Conservation (phyloP, 2,888 invertebrate species). For the Baronia brevicornis region DNA sequence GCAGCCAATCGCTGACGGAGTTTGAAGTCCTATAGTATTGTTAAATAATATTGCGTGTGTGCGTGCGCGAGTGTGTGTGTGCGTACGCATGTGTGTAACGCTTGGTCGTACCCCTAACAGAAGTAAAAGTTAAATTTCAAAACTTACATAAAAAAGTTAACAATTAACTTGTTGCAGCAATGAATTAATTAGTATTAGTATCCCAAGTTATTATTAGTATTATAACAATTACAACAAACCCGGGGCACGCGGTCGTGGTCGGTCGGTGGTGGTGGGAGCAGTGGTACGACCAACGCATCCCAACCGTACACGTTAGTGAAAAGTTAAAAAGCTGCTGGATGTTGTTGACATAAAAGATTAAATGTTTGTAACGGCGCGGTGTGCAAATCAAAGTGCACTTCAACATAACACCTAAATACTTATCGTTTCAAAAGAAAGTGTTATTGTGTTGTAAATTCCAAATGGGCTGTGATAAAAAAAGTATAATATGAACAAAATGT, state of each 20-base stretch:
- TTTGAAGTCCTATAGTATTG: conserved; percentile 71
- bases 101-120: conserved; percentile 56
- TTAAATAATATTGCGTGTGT: conserved; percentile 67
- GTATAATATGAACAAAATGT: conserved; percentile 77
- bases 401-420: conserved; percentile 55
- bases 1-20: conserved; percentile 63
- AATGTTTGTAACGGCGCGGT: conserved; percentile 70
- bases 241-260: not conserved
- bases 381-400: conserved; percentile 76
- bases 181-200: too few species aligned
- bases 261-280: conserved; percentile 5
- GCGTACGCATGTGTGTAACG: conserved; percentile 57
- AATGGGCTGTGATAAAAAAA: conserved; percentile 86
- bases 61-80: conserved; percentile 52
- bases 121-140: too few species aligned
- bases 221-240: too few species aligned
- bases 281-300: conserved; percentile 43
- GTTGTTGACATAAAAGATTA: conserved; percentile 59
- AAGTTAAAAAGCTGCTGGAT: conserved; percentile 32
- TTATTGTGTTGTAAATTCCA: conserved; percentile 81
- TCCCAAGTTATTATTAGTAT: too few species aligned
- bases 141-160: conserved; percentile 11
- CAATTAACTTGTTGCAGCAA: too few species aligned
- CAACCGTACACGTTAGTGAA: conserved; percentile 52
- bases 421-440: conserved; percentile 64